These are phyloP conservation scores for Acanthoscelides obtectus DNA, from an alignment of 2,888 invertebrate genomes.

Conservation along the genomic window DNA sequence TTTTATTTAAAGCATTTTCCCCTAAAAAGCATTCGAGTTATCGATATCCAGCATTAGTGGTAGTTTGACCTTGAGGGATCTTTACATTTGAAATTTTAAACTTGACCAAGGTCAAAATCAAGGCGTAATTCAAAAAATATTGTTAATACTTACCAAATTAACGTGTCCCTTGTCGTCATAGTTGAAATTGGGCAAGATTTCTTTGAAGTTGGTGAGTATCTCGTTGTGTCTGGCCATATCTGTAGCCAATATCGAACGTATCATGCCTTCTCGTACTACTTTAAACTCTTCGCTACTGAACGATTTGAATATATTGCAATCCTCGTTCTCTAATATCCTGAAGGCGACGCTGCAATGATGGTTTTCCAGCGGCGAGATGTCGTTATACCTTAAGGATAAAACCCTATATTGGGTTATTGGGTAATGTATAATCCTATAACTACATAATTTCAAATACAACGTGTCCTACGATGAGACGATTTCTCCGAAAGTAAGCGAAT, in stretches of 20 bases:
- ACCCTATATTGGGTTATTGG: too few relatives aligned
- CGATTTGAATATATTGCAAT: slow-evolving; percentile 74
- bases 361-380: slow-evolving; percentile 81
- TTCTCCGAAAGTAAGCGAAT: too few relatives aligned
- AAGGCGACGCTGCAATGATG: slow-evolving; percentile 84
- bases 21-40: too few relatives aligned
- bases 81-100: too few relatives aligned
- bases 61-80: too few relatives aligned
- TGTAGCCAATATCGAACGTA: slow-evolving; percentile 70
- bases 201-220: slow-evolving; percentile 67
- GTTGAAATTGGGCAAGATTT: slow-evolving; percentile 61
- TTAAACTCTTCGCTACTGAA: slow-evolving; percentile 59
- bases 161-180: slow-evolving; percentile 64
- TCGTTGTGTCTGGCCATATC: slow-evolving; percentile 79
- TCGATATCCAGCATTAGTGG: too few relatives aligned
- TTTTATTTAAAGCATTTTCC: too few relatives aligned
- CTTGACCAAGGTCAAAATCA: too few relatives aligned
- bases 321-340: slow-evolving; percentile 70
- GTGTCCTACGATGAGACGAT: too few relatives aligned
- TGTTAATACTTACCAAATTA: slow-evolving; percentile 69
- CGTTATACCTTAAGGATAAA: slow-evolving; percentile 56
- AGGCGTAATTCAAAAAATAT: too few relatives aligned
- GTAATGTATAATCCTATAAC: too few relatives aligned
- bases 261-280: slow-evolving; percentile 71
- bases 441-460: too few relatives aligned